These are phyloP conservation scores for Meghimatium bilineatum DNA, from an alignment of 2,888 invertebrate species.

Conservation along the genomic window DNA sequence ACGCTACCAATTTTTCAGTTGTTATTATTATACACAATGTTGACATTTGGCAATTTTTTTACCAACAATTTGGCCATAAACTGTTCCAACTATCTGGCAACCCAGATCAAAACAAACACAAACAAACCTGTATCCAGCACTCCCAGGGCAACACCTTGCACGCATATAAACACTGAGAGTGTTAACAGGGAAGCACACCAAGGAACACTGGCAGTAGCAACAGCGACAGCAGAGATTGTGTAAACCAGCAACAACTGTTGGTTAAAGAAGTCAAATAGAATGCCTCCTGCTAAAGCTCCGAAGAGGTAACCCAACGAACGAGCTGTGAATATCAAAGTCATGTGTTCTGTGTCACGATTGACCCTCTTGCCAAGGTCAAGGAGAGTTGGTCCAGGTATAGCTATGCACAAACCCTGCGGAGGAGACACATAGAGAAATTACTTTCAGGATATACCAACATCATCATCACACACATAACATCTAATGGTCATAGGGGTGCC, in stretches of 20 bases:
- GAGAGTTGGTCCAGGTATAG: constrained; percentile 78
- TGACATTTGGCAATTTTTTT: too few relatives aligned
- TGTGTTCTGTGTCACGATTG: constrained; percentile 68
- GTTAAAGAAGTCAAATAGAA: constrained; percentile 73
- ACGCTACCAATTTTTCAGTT: too few relatives aligned
- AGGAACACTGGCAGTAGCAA: constrained; percentile 76
- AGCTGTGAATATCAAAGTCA: constrained; percentile 76
- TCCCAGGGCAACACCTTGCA: constrained; percentile 77
- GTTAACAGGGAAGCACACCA: constrained; percentile 74
- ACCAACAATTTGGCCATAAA: too few relatives aligned
- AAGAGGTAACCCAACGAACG: constrained; percentile 77
- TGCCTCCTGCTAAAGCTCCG: constrained; percentile 76
- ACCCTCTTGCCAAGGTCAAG: constrained; percentile 75
- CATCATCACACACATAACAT: too few relatives aligned
- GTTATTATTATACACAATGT: too few relatives aligned
- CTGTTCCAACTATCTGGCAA: too few relatives aligned
- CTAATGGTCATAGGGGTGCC: too few relatives aligned
- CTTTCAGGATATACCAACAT: too few relatives aligned
- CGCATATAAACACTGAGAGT: constrained; percentile 72
- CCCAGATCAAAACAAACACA: too few relatives aligned
- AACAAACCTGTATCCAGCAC: constrained; percentile 73
- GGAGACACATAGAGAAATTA: not conserved
- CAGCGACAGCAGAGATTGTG: constrained; percentile 74
- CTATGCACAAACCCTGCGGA: constrained; percentile 77
- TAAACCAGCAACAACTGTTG: constrained; percentile 76